Base-by-base conservation (phyloP, 2,113 vertebrate species). In the Carlito syrichta region DNA sequence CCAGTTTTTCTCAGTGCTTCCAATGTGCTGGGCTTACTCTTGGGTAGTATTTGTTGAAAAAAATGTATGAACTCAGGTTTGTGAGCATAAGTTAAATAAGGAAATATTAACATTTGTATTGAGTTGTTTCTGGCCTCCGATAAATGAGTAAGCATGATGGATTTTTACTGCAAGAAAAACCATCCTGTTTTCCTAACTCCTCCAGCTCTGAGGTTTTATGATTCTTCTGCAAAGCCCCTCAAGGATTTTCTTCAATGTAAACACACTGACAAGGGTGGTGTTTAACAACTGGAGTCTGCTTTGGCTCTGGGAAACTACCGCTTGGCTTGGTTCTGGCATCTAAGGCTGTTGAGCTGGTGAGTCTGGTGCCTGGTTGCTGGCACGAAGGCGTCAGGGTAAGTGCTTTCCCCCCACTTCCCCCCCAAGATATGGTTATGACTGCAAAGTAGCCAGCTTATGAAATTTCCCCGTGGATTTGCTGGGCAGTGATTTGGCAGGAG, bases 191-290 rank as follows among this genome's bases (percentile, higher is more conserved):
- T 87, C 60, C 85, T 82, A 71, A 23, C 73, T 60, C 20, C 52
- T 40, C 43, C 6, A 8, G 38, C 81, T 78, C 90, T 86, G 85
- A 89, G 68, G 82, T 89, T 97, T 96, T 94, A 92, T 35, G 85
- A 50, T 66, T 66, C 48, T 74, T 45, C 60, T 56, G n/a, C 35
- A 50, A 45, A 82, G 81, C 62, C 77, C 81, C 83, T 83, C 58
- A 25, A 82, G 97, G 82, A 30, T 94, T 96, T 90, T 38, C 86
- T 89, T 89, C 43, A 79, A 1, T 16, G 86, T 96, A 88, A 97
- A 96, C 86, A 97, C 2, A n/a, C 45, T 0, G 40, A 83, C 50
- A 13, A 92, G 86, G 66, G 22, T 63, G 48, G 82, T 54, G 63
- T 89, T 94, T 97, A 84, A 76, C 38, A 48, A 19, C 62, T 38